Conservation (phyloP, 1,140 invertebrate genomes). For the Drosophila oshimai region DNA sequence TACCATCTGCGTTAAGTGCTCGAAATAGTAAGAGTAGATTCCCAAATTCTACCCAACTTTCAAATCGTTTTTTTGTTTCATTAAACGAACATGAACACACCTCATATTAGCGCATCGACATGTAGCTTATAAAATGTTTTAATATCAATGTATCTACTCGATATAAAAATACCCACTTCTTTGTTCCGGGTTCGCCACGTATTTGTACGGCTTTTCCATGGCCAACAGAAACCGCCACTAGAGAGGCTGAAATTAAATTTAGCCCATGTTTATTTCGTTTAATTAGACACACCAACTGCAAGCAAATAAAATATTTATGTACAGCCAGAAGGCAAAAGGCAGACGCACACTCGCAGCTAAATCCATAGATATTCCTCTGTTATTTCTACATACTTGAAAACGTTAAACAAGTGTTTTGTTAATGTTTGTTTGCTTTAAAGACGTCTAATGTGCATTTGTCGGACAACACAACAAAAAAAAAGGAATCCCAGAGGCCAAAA, state of each 20-base stretch:
- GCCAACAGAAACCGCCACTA: constrained; percentile 49
- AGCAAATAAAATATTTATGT: constrained; percentile 78
- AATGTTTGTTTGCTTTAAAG: constrained; percentile 75
- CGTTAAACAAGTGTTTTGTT: constrained; percentile 78
- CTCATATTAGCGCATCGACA: too few species aligned
- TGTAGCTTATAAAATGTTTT: constrained; percentile 13
- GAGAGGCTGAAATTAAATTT: constrained; percentile 68
- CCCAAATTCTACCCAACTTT: too few species aligned
- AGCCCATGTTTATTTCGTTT: constrained; percentile 76
- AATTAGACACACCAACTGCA: constrained; percentile 74
- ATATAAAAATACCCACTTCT: not conserved
- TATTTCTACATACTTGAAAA: constrained; percentile 74
- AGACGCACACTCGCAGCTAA: constrained; percentile 14
- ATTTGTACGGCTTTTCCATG: constrained; percentile 23
- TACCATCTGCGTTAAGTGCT: too few species aligned
- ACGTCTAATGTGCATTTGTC: constrained; percentile 65
- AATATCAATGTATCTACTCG: constrained; percentile 9
- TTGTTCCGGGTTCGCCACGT: constrained; percentile 33
- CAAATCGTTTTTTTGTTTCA: not conserved
- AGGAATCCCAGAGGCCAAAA: constrained; percentile 32
- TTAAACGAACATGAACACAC: not conserved
- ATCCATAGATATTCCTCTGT: constrained; percentile 16
- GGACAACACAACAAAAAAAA: not conserved
- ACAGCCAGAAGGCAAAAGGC: constrained; percentile 34
- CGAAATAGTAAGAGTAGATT: too few species aligned